These are phyloP conservation scores for Acrocephalus arundinaceus DNA, from an alignment of 2,113 vertebrate species.

Conservation along the genomic window DNA sequence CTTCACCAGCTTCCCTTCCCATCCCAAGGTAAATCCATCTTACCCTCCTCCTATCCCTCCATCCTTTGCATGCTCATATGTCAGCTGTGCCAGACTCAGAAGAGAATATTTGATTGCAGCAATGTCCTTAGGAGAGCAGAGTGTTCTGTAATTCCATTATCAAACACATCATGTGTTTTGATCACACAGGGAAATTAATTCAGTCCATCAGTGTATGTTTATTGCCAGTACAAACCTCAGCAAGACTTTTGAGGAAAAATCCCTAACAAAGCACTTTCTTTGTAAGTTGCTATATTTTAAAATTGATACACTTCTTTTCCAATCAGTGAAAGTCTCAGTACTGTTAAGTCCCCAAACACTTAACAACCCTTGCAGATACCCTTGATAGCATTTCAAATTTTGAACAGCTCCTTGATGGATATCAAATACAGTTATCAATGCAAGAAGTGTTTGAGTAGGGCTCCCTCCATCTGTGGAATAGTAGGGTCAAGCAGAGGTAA, in stretches of 20 bases:
- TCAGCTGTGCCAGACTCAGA: slow-evolving; percentile 6
- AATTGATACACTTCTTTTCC: background rate
- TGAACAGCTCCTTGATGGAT: background rate
- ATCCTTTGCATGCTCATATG: background rate
- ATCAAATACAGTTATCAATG: background rate
- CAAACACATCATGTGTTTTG: slow-evolving; percentile 34
- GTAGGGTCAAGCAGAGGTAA: background rate
- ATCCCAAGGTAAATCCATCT: background rate
- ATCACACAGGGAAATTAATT: slow-evolving; percentile 43
- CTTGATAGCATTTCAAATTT: background rate
- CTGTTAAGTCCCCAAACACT: background rate
- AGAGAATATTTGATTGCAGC: background rate
- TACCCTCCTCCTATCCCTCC: background rate
- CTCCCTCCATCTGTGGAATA: background rate
- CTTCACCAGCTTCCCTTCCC: background rate
- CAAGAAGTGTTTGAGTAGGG: background rate
- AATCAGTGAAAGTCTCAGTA: background rate
- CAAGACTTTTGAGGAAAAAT: background rate
- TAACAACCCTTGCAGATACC: background rate
- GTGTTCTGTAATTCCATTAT: slow-evolving; percentile 24
- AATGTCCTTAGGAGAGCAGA: background rate
- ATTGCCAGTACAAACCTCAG: slow-evolving; percentile 18
- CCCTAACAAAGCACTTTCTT: background rate
- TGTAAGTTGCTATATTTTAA: background rate
- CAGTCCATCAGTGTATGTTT: background rate